Evolutionary conservation across 2,797 vertebrate genomes (phyloP), one percentile per base, ranked within the genome.

Genomic region (Hydrocynus forskahlii): DNA sequence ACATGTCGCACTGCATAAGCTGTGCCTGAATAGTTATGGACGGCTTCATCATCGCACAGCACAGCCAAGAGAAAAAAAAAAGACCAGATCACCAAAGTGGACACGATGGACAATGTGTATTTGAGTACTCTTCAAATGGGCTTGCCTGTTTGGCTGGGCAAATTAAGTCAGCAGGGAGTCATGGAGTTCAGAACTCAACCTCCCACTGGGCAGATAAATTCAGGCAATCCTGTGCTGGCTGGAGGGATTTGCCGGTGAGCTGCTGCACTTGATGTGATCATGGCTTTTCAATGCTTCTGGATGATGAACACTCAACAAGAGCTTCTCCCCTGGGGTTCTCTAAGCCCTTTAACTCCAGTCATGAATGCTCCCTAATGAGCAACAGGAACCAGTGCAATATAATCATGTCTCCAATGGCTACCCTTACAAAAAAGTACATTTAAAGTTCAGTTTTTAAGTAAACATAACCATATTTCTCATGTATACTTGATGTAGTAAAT

Each of bases 211-310:
- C 59, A 68, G 66, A 74, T 66, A 48, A 82, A 78, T 76, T 71
- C 55, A 12, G 57, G 48, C 82, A 76, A 67, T 72, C 38, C 16
- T 74, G 52, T 29, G 13, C 21, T 62, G 21, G 63, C 73, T 71
- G 71, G 13, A 43, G 72, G 55, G 62, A 75, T 78, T 79, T 69
- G 60, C 43, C 14, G 57, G 29, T 74, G 70, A 85, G 78, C 74
- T 48, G 25, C 55, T 60, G 21, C 66, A 54, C 69, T 79, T 79
- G 38, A 81, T 81, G 83, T 75, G 69, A 77, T 78, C 63, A 66
- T 68, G 29, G 81, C 45, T 81, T 76, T 79, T 60, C 45, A 67
- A 78, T 82, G 64, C 73, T 81, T 81, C 63, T 71, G 66, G 38
- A 45, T 43, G 67, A 83, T 79, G 48, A 29, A 57, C 38, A 40